Percentiles rank a stretch among this genome's conserved stretches.
Conservation (phyloP, 2,888 invertebrate species). For the Eupeodes luniger region DNA sequence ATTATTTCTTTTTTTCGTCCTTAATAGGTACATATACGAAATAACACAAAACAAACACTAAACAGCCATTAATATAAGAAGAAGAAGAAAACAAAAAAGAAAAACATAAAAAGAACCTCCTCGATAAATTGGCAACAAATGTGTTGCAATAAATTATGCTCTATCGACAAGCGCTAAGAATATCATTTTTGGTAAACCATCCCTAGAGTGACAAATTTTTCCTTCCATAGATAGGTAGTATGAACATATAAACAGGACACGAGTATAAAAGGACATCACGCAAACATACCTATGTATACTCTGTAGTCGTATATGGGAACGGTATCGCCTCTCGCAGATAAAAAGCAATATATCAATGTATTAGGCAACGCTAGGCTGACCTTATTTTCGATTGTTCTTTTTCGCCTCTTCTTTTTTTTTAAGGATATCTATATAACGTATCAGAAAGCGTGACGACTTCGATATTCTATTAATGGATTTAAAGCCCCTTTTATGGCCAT, state of each 20-base stretch:
- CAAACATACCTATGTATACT: constrained; percentile 25
- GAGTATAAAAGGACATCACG: constrained; percentile 13
- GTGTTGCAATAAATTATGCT: constrained; percentile 66
- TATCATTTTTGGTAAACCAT: constrained; percentile 54
- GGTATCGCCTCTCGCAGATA: constrained; percentile 22
- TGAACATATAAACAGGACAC: no score
- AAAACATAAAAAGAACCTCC: background rate
- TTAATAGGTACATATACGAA: constrained; percentile 39
- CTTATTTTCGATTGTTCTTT: constrained; percentile 39
- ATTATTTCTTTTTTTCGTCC: background rate
- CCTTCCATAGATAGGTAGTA: background rate
- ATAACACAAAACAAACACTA: constrained; percentile 44
- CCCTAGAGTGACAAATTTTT: constrained; percentile 41
- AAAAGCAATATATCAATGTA: constrained; percentile 69
- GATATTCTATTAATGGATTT: constrained; percentile 74
- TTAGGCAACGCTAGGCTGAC: constrained; percentile 58
- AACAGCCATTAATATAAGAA: constrained; percentile 60
- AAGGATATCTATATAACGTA: constrained; percentile 8
- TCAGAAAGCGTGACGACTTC: constrained; percentile 51
- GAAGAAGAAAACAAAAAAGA: constrained; percentile 19
- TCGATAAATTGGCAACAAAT: constrained; percentile 72
- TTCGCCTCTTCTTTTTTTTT: constrained; percentile 10
- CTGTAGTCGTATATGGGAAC: no score
- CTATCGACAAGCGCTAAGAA: constrained; percentile 43
- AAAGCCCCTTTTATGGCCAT: constrained; percentile 69